phyloP scores from a whole-genome alignment of 2,113 vertebrate species.

The Sylvia atricapilla region DNA sequence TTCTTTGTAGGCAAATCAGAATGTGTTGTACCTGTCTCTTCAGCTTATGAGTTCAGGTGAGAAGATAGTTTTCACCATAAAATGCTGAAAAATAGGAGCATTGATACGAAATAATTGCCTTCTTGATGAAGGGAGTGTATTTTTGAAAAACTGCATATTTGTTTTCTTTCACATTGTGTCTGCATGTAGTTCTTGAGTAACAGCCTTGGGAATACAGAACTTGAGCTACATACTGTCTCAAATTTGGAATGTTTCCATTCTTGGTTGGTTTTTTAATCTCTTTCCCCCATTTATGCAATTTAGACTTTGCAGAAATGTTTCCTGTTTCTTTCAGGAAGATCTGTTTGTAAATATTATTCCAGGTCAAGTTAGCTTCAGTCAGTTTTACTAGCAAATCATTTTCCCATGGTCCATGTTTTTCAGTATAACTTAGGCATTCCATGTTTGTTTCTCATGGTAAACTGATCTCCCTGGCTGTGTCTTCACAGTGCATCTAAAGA shows the following conservation, averaged over 20 bases:
- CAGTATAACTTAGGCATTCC: background rate
- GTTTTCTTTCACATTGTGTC: background rate
- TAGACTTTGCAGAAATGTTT: background rate
- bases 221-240: background rate
- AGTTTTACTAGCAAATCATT: background rate
- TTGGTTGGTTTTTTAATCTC: background rate
- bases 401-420: fast-evolving
- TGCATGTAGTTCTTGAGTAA: background rate
- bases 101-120: background rate
- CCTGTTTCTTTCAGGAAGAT: background rate
- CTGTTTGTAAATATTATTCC: background rate
- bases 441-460: background rate
- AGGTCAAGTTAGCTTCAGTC: background rate
- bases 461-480: background rate
- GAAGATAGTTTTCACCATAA: background rate
- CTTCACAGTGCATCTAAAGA: background rate
- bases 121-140: background rate
- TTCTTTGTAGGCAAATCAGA: background rate
- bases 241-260: background rate
- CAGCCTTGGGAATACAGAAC: background rate
- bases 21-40: background rate
- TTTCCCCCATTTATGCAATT: background rate
- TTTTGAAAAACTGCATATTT: background rate
- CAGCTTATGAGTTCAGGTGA: background rate
- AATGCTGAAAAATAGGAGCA: background rate